These are phyloP conservation scores for Metallyticus violacea DNA, from an alignment of 2,888 invertebrate genomes.

Conservation along the genomic window DNA sequence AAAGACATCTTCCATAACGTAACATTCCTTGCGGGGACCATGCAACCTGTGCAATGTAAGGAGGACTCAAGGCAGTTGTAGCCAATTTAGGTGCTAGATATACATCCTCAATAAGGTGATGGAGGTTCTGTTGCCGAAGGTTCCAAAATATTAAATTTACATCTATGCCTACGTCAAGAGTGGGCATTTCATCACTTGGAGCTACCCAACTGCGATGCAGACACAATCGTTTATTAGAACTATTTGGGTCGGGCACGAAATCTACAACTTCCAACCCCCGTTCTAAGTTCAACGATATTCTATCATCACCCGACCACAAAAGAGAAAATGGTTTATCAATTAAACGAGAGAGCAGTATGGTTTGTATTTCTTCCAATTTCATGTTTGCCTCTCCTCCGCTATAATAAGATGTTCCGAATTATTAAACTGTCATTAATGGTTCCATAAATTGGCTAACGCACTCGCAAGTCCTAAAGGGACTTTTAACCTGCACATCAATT, in stretches of 20 bases:
- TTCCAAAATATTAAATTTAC: neutral
- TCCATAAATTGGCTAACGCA: no score
- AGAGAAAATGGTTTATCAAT: neutral
- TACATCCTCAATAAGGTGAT: neutral
- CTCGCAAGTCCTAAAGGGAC: no score
- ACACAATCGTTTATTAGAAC: neutral
- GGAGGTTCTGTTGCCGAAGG: neutral
- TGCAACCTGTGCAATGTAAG: neutral
- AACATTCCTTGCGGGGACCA: constrained; percentile 8
- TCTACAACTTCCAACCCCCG: neutral
- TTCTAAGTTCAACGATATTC: neutral
- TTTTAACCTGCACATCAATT: no score
- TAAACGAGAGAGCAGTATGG: neutral
- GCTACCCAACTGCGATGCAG: neutral
- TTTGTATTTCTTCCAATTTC: neutral
- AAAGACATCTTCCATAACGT: neutral
- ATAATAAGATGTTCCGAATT: no score
- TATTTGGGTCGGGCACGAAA: neutral
- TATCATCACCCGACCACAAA: neutral
- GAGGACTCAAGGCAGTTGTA: neutral
- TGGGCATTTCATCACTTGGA: neutral
- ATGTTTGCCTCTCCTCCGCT: no score
- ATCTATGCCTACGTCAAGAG: neutral
- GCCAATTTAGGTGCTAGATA: neutral
- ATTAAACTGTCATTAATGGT: no score